These are phyloP conservation scores for Sus cebifrons DNA, from an alignment of 2,797 vertebrate species.

Conservation along the genomic window DNA sequence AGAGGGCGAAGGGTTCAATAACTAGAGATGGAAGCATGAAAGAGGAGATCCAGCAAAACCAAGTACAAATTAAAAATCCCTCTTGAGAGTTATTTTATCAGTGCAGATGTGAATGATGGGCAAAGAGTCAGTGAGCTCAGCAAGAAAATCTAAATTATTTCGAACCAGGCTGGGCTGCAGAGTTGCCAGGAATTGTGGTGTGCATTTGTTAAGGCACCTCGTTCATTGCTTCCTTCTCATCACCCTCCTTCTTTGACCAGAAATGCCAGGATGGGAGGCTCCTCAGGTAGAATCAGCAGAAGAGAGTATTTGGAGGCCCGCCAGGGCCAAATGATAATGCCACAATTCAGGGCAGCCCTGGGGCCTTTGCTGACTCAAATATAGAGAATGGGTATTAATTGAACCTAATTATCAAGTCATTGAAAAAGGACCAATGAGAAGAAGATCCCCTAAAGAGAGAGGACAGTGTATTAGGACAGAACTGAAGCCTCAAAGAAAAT, in stretches of 20 bases:
- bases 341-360: background rate
- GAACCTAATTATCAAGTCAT: background rate
- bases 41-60: slow-evolving; percentile 58
- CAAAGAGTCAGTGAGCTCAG: slow-evolving; percentile 62
- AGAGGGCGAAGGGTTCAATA: background rate
- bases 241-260: background rate
- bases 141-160: slow-evolving; percentile 71
- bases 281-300: background rate
- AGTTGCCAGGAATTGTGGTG: slow-evolving; percentile 21
- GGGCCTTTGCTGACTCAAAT: background rate
- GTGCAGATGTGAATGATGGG: slow-evolving; percentile 7
- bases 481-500: background rate
- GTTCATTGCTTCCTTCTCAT: slow-evolving; percentile 21
- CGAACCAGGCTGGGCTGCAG: background rate
- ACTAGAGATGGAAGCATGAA: background rate
- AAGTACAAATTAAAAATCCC: slow-evolving; percentile 60
- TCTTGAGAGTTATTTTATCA: slow-evolving; percentile 62
- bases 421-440: background rate
- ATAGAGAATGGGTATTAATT: background rate
- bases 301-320: background rate
- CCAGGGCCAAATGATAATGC: background rate
- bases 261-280: background rate
- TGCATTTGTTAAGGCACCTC: background rate
- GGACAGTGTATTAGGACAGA: background rate
- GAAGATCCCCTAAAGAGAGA: background rate